A percentile compares a stretch with the other conserved stretches of the same genome.
phyloP scores from a whole-genome alignment of 2,888 invertebrate species.

The Rhaphigaster nebulosa region DNA sequence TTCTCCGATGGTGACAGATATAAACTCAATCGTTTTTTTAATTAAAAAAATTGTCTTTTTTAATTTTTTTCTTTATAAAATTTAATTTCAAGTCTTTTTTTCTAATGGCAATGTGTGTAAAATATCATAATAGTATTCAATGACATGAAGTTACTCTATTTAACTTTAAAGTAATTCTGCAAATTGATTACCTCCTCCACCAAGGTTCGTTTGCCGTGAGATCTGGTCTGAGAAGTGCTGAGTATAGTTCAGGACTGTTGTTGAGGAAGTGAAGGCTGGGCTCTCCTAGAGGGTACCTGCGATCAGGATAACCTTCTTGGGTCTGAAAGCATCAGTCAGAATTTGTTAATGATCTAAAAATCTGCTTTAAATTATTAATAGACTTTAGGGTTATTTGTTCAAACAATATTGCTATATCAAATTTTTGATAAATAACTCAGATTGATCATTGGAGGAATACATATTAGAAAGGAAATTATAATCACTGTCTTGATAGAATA shows the following conservation, averaged over 20 bases:
- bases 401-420: constrained; percentile 45
- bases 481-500: too few relatives aligned
- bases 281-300: constrained; percentile 66
- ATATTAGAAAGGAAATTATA: too few relatives aligned
- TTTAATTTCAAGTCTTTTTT: too few relatives aligned
- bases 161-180: not conserved
- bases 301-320: constrained; percentile 66
- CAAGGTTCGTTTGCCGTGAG: constrained; percentile 70
- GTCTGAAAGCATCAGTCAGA: not conserved
- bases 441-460: too few relatives aligned
- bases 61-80: too few relatives aligned
- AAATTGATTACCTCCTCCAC: constrained; percentile 74
- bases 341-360: constrained; percentile 61
- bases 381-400: not conserved
- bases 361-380: not conserved
- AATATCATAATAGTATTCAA: too few relatives aligned
- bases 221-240: constrained; percentile 65
- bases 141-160: not conserved
- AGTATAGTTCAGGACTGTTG: constrained; percentile 65
- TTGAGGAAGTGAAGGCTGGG: constrained; percentile 62
- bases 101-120: too few relatives aligned
- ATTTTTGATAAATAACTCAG: too few relatives aligned
- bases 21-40: too few relatives aligned
- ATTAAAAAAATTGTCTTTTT: too few relatives aligned
- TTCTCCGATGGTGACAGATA: too few relatives aligned